Base-by-base conservation (phyloP, 2,888 invertebrate species). In the Mythimna albipuncta region DNA sequence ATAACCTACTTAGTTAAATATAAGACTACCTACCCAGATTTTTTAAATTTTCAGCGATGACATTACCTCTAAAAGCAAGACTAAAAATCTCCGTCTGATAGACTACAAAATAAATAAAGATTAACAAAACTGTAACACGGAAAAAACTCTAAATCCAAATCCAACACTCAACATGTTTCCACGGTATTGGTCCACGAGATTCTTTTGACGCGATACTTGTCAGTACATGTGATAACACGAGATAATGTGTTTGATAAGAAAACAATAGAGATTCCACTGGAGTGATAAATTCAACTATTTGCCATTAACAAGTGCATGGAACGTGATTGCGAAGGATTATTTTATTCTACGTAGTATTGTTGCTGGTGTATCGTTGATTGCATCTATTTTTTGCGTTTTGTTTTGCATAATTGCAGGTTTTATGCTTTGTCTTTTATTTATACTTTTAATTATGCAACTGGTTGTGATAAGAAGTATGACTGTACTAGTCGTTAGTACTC, bases 241-340 rank as follows among this genome's bases (percentile, higher is more conserved):
- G 84, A 84, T 87, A 85, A 81, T 79, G 67, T 62, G 63, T 67
- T 66, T 80, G 87, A 88, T 89, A 89, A 85, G 69, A 75, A 79
- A 65, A 89, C 88, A 89, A 89, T 89, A 79, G 85, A 86, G 77
- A 81, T 79, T 77, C 78, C 64, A 82, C 73, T 75, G 32, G 2
- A 76, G 69, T 74, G 83, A 83, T 83, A 86, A 86, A 77, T 76
- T 71, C 65, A 68, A 75, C 65, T 85, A 75, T 87, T 87, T 84
- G 74, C 78, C 68, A 57, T 75, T 70, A 74, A 82, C 80, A 77
- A 81, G 73, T 76, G 70, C 68, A 70, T 70, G 57, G 13, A 62
- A 75, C 64, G 57, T 76, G 75, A 83, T 83, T 79, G 35, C 50
- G 2, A 65, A 61, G 58, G 38, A 70, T 55, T 13, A 9, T 75